Base-by-base conservation (phyloP, 1,140 invertebrate genomes). In the Fopius arisanus region DNA sequence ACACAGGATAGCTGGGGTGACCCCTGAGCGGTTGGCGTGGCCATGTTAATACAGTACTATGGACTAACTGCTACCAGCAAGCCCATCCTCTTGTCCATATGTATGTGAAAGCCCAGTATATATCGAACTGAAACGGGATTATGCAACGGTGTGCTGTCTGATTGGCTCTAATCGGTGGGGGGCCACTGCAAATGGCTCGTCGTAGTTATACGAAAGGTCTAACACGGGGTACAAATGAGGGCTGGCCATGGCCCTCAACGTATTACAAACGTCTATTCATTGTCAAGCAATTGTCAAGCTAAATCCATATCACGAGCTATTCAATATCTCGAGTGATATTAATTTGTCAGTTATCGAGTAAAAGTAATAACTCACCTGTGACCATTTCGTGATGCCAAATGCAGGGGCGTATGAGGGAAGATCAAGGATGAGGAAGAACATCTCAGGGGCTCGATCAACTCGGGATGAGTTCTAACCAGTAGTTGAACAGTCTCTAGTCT, bases 331-430 rank as follows among this genome's bases (percentile, higher is more conserved):
- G n/a, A n/a, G n/a, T n/a, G n/a, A n/a, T n/a, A n/a, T n/a, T n/a
- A n/a, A n/a, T 4, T 37, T 37, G 33, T 37, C 4, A 37, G n/a
- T n/a, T n/a, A 37, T 37, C 33, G 33, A 37, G 33, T n/a, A 37
- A 37, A 37, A 48, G 43, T 48, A n/a, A 12, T 48, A n/a, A 48
- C 92, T 91, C 86, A 94, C 91, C 92, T 93, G 88, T 97, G 96
- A 1, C 97, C 97, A 90, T 98, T 97, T 76, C 95, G 92, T 78
- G 96, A 96, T 69, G 97, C 97, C 76, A 97, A 89, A 88, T 99
- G 97, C 4, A 99, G 90, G 19, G 97, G 97, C 0, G 97, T 97
- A 79, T 97, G 94, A 12, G 92, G 91, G 81, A 94, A 93, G 71
- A 93, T 88, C 79, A 88, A 83, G 75, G 89, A 87, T 78, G 90